phyloP scores from a whole-genome alignment of 92 coral and sea anemone species.

The Isaurus tuberculatus region DNA sequence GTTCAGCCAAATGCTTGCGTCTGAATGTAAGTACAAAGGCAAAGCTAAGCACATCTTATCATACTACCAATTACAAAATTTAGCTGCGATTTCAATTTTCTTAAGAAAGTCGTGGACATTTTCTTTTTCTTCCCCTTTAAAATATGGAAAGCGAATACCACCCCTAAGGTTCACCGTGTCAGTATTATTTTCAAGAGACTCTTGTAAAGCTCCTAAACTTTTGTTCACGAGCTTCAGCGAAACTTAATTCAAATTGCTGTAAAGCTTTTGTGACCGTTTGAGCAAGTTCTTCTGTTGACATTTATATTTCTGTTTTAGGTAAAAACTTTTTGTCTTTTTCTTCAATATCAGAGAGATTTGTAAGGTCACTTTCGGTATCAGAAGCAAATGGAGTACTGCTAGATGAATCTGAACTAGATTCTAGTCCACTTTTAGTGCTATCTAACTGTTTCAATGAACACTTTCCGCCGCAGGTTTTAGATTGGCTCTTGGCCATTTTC shows the following conservation, averaged over 20 bases:
- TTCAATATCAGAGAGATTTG: no score
- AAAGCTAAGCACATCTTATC: background rate
- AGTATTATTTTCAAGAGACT: slow-evolving; percentile 11
- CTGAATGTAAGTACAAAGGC: background rate
- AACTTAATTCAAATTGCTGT: background rate
- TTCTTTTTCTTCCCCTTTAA: background rate
- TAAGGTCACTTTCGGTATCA: no score
- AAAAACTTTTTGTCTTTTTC: background rate
- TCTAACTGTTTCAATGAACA: no score
- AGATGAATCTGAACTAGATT: background rate
- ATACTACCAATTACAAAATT: background rate
- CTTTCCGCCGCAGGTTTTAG: background rate
- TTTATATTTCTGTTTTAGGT: no score
- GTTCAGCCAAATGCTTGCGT: slow-evolving; percentile 3
- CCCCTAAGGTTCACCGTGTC: slow-evolving; percentile 10
- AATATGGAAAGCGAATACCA: slow-evolving; percentile 12
- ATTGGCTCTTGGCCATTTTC: background rate
- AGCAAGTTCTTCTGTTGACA: background rate
- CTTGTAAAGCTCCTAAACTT: background rate
- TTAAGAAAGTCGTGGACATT: background rate
- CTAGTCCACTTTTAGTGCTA: background rate
- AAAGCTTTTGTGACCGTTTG: background rate
- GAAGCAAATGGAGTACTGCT: no score
- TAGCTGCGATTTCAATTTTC: background rate
- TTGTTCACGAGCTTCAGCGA: background rate